These are phyloP conservation scores for Steinernema hermaphroditum DNA, from an alignment of 2,888 invertebrate species.

Conservation along the genomic window DNA sequence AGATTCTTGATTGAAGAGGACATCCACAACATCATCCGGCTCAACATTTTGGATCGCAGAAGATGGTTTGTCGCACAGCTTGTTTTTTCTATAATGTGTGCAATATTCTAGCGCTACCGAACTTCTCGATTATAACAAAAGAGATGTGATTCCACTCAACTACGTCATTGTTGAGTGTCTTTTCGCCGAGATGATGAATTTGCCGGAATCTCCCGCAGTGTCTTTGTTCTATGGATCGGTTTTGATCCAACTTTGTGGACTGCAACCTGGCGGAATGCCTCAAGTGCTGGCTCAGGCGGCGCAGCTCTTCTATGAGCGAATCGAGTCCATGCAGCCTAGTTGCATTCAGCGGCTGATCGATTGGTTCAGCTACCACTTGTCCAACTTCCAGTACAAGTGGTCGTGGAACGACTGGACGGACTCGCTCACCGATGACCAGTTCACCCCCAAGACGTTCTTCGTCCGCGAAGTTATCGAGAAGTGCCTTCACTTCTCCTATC, in stretches of 20 bases:
- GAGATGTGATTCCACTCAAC: slow-evolving; percentile 84
- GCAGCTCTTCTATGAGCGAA: slow-evolving; percentile 90
- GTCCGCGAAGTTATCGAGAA: slow-evolving; percentile 87
- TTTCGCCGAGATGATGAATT: slow-evolving; percentile 87
- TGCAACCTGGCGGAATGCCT: slow-evolving; percentile 94
- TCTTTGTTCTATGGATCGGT: slow-evolving; percentile 93
- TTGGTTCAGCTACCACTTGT: slow-evolving; percentile 97
- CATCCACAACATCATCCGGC: slow-evolving; percentile 86
- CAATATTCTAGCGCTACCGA: slow-evolving; percentile 77
- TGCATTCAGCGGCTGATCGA: slow-evolving; percentile 90
- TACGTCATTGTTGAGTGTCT: slow-evolving; percentile 84
- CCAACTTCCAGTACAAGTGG: slow-evolving; percentile 99
- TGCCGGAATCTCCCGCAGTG: slow-evolving; percentile 81
- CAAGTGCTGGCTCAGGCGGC: slow-evolving; percentile 92
- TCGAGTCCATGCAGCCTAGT: slow-evolving; percentile 93
- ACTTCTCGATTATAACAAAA: slow-evolving; percentile 80
- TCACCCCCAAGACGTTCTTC: slow-evolving; percentile 70
- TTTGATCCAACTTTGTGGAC: slow-evolving; percentile 91
- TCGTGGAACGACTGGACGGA: slow-evolving; percentile 77
- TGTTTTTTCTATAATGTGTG: slow-evolving; percentile 10
- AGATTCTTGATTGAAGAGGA: slow-evolving; percentile 96
- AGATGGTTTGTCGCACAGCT: not conserved
- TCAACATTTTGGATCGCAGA: slow-evolving; percentile 83
- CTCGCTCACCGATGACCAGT: slow-evolving; percentile 55
- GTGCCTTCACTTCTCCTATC: slow-evolving; percentile 87